Evolutionary conservation across 2,797 vertebrate genomes (phyloP).

Genomic region (Rhabdophis nuchalis): DNA sequence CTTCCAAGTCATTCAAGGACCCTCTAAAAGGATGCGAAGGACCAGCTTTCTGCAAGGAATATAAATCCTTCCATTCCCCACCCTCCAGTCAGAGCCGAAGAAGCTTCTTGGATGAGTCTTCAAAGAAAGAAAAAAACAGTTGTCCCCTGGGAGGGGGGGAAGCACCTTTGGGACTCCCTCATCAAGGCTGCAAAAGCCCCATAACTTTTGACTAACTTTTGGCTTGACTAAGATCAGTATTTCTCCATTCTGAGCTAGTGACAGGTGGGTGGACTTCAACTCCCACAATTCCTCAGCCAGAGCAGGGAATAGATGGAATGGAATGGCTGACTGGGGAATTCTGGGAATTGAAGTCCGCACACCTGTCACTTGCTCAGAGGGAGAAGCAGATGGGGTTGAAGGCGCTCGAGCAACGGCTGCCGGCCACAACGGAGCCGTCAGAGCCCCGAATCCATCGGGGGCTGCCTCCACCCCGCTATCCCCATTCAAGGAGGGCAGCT

Average conservation of each 20-base stretch:
- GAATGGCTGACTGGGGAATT: not conserved
- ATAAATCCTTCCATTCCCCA: no score
- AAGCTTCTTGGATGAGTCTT: no score
- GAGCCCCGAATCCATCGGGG: not conserved
- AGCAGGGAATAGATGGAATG: no score
- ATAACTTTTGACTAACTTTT: accelerated
- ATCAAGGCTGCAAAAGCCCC: not conserved
- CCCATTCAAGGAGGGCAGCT: no score
- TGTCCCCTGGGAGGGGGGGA: no score
- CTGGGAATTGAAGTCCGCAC: not conserved
- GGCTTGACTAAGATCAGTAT: not conserved
- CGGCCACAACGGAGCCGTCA: not conserved
- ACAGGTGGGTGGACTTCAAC: not conserved
- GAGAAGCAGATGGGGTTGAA: not conserved
- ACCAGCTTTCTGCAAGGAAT: no score
- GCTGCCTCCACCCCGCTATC: not conserved
- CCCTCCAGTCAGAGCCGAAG: no score
- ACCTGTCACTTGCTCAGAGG: not conserved
- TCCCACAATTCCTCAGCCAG: not conserved
- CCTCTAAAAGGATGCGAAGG: no score
- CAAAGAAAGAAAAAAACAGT: no score
- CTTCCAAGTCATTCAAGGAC: no score
- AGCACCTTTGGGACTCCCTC: no score
- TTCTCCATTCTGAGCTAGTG: not conserved
- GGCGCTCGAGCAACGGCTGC: not conserved